These are phyloP conservation scores for Scomberomorus guttatus DNA, from an alignment of 2,797 vertebrate species.

Conservation along the genomic window DNA sequence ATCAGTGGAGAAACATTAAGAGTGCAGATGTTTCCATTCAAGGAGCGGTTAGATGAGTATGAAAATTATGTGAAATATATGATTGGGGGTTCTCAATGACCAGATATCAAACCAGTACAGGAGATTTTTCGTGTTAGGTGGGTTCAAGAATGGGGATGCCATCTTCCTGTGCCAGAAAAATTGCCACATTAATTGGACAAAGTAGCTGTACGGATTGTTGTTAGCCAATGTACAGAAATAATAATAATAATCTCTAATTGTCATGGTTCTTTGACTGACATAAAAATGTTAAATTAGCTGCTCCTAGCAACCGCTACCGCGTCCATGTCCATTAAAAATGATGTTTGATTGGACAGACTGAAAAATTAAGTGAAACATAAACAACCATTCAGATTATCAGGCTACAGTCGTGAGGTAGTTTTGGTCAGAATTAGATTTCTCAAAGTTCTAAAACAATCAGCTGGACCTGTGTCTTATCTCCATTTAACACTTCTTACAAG, in stretches of 20 bases:
- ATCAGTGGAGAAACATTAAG: too few relatives aligned
- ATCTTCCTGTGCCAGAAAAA: neutral
- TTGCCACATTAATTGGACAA: neutral
- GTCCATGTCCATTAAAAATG: neutral
- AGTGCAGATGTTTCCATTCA: neutral
- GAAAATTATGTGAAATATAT: conserved; percentile 2
- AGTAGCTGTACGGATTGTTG: neutral
- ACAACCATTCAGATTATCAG: neutral
- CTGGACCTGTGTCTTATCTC: too few relatives aligned
- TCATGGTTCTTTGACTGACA: neutral
- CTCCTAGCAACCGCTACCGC: neutral
- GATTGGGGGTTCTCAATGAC: neutral
- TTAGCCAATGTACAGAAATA: neutral
- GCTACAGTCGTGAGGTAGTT: neutral
- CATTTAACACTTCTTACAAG: too few relatives aligned
- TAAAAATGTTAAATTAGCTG: neutral
- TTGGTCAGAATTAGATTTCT: too few relatives aligned
- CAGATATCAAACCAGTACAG: neutral
- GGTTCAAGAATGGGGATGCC: too few relatives aligned
- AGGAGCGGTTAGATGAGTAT: neutral
- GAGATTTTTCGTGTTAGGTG: neutral
- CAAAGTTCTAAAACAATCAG: too few relatives aligned
- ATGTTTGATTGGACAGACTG: neutral
- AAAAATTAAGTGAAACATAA: neutral
- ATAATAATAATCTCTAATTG: neutral